Evolutionary conservation across 2,113 vertebrate genomes (phyloP).

Genomic region (Thomomys bottae): DNA sequence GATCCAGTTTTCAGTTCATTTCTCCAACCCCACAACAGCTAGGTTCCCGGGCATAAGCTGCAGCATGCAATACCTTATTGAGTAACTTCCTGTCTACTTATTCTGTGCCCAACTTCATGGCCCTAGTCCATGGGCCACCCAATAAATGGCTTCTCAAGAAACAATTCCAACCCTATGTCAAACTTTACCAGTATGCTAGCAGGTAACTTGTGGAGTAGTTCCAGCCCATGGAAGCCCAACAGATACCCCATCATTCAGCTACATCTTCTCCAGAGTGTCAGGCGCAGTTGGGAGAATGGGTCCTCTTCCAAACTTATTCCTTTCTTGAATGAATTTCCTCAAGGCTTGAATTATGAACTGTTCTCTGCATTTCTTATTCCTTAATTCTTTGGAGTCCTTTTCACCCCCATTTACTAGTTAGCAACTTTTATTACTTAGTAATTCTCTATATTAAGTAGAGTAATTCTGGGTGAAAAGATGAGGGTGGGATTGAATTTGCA

Average conservation of each 20-base stretch:
- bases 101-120: background rate
- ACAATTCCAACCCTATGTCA: background rate
- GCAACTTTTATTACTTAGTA: background rate
- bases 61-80: background rate
- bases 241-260: too few relatives aligned
- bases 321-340: background rate
- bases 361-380: background rate
- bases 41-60: background rate
- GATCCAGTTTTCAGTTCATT: background rate
- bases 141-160: background rate
- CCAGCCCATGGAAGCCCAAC: accelerated
- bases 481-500: too few relatives aligned
- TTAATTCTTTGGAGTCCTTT: background rate
- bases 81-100: background rate
- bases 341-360: background rate
- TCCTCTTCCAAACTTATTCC: background rate
- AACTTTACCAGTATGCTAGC: background rate
- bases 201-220: background rate
- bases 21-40: background rate
- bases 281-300: accelerated
- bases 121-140: background rate
- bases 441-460: background rate
- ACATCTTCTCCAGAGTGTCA: too few relatives aligned
- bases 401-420: background rate
- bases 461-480: too few relatives aligned